Evolutionary conservation across 2,113 vertebrate species (phyloP).

Genomic region (Chamaetylas fuelleborni): DNA sequence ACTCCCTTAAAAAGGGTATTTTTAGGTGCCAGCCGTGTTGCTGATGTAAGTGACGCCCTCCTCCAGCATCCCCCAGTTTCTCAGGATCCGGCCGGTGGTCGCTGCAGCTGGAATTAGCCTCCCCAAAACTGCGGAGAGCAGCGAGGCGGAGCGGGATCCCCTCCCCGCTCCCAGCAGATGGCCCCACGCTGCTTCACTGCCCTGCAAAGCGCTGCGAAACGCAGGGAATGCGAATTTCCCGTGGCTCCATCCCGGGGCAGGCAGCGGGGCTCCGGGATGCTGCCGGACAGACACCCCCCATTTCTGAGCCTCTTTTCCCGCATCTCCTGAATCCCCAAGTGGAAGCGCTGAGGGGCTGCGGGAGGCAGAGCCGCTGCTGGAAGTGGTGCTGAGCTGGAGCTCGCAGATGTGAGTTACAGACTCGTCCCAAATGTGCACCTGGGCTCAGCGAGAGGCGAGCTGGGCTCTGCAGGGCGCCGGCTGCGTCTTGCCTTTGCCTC

Average conservation of each 20-base stretch:
- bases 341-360: accelerated
- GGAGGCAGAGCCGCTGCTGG: background rate
- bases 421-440: background rate
- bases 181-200: background rate
- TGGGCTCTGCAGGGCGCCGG: background rate
- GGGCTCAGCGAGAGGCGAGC: background rate
- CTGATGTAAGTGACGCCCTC: accelerated
- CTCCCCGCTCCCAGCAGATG: constrained; percentile 30
- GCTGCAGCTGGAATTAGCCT: background rate
- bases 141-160: background rate
- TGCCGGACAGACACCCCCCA: accelerated
- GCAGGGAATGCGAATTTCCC: accelerated
- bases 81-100: background rate
- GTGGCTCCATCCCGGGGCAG: accelerated
- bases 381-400: accelerated
- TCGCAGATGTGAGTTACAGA: accelerated
- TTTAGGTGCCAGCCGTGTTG: background rate
- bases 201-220: background rate
- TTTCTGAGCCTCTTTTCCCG: accelerated
- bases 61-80: accelerated
- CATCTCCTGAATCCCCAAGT: background rate
- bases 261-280: accelerated
- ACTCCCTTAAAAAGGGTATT: background rate
- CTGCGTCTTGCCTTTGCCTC: background rate
- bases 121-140: background rate